Conservation (phyloP, 2,113 vertebrate genomes). For the Corythornis cristatus region DNA sequence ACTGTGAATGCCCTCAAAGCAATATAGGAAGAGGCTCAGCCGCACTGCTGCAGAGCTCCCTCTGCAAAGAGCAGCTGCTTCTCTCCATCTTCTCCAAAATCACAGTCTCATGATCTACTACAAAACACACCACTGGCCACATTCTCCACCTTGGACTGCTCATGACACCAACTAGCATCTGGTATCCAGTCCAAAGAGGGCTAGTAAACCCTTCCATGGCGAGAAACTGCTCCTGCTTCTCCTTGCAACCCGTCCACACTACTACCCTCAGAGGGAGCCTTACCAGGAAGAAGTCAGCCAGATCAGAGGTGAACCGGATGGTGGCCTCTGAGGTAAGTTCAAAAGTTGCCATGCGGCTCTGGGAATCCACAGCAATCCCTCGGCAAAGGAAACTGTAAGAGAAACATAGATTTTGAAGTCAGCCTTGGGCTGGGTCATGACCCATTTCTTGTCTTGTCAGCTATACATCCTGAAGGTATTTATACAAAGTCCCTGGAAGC, state of each 20-base stretch:
- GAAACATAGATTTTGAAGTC: conserved; percentile 1
- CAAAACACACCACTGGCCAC: neutral
- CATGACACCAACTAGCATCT: neutral
- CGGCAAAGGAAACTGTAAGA: conserved; percentile 89
- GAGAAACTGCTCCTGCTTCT: neutral
- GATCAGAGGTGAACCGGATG: conserved; percentile 81
- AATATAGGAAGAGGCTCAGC: neutral
- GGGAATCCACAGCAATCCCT: conserved; percentile 79
- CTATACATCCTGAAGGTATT: neutral
- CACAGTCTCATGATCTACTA: neutral
- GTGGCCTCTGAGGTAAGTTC: conserved; percentile 79
- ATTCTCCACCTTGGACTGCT: neutral
- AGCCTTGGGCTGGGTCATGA: neutral
- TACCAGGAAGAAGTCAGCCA: conserved; percentile 89
- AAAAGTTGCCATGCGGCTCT: conserved; percentile 80
- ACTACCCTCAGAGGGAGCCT: neutral
- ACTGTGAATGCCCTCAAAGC: neutral
- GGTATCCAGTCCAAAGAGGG: neutral
- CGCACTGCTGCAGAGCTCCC: neutral
- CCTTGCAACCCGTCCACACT: neutral
- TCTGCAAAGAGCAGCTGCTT: neutral
- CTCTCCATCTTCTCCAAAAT: neutral
- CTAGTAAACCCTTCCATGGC: neutral
- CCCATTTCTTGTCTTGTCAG: conserved; percentile 19
- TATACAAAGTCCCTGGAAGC: neutral